phyloP scores from a whole-genome alignment of 2,113 vertebrate species.

The Pycnonotus jocosus region DNA sequence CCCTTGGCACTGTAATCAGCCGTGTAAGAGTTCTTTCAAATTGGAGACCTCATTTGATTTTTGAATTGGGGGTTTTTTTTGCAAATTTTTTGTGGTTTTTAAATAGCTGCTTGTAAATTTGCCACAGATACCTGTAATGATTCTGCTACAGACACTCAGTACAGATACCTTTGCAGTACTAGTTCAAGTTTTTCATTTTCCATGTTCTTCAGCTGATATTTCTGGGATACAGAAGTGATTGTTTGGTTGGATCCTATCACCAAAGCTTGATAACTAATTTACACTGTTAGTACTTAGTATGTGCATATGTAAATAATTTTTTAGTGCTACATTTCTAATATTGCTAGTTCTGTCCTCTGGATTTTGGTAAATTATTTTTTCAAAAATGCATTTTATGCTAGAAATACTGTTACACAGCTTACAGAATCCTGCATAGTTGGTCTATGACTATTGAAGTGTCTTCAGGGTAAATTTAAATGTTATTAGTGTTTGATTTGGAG shows the following conservation, averaged over 20 bases:
- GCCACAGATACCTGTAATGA: background rate
- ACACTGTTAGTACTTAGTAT: background rate
- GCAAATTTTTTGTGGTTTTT: background rate
- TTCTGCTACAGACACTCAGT: background rate
- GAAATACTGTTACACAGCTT: background rate
- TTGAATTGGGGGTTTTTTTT: background rate
- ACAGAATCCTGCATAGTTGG: background rate
- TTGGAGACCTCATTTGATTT: background rate
- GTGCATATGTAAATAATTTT: background rate
- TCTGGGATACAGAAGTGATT: background rate
- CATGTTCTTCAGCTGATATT: background rate
- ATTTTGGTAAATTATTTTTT: background rate
- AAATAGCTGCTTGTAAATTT: background rate
- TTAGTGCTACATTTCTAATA: background rate
- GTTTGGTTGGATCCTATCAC: background rate
- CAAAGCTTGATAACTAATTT: background rate
- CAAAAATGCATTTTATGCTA: background rate
- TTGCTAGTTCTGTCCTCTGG: background rate
- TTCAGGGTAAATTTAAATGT: background rate
- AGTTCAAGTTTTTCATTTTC: background rate
- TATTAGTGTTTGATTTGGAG: background rate
- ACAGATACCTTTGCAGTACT: background rate
- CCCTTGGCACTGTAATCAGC: background rate
- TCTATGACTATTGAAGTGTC: background rate
- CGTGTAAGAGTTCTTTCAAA: background rate